Base-by-base conservation (phyloP, 1,140 invertebrate species). In the Pinna nobilis region DNA sequence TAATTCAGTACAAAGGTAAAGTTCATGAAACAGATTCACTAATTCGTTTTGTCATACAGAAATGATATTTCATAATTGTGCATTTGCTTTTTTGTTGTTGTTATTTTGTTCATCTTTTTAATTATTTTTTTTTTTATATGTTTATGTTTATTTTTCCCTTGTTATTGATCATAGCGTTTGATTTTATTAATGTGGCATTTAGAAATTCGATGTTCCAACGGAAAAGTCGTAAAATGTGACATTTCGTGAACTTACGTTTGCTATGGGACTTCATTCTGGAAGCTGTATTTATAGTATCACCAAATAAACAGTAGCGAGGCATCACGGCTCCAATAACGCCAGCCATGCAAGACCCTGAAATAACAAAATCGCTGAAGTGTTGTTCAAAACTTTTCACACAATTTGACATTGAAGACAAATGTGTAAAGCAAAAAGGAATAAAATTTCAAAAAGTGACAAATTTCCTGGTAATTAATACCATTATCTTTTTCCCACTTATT, bases 241-340 rank as follows among this genome's bases (percentile, higher is more conserved):
- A 44, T 44, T 13, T 32, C n/a, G 6, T 18, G 6, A 53, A 76
- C 76, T 76, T 73, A 82, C 80, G 51, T 51, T 53, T 25, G 23
- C 82, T 82, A 33, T 80, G 83, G 4, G 82, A 82, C 55, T 86
- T 84, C 83, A 61, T 61, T 11, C 59, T 61, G 35, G 59, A 61
- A 25, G 59, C 59, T 20, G 59, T 61, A 25, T 61, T 86, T 0
- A 86, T 82, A 5, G 84, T 83, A 67, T 86, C 84, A 23, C 84
- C 82, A 74, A 85, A 85, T 35, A 86, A 39, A 70, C 82, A 85
- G 51, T 86, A 86, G 32, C 83, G 37, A 3, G 82, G 77, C 82
- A 84, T 84, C 49, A 79, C 78, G 18, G 81, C 77, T 1, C 84
- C 84, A 1, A 86, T 83, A 23, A 86, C 80, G 20, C 84, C 84